Conservation (phyloP, 2,797 vertebrate genomes). For the Enteromius afrohamiltoni region DNA sequence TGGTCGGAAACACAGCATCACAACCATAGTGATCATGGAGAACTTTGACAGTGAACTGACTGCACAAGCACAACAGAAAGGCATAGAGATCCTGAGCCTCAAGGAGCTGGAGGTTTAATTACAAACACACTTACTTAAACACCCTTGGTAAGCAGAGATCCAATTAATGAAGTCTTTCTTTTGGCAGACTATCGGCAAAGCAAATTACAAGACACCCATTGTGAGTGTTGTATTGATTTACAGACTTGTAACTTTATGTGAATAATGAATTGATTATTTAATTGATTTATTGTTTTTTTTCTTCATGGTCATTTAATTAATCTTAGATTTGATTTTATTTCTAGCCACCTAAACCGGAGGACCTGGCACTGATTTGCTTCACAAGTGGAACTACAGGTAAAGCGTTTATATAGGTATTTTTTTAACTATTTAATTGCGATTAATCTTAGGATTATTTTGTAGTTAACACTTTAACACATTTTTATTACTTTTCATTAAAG, state of each 20-base stretch:
- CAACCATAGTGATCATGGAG: conserved; percentile 88
- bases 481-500: neutral
- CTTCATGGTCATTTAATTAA: neutral
- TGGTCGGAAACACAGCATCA: conserved; percentile 78
- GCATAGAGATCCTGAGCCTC: conserved; percentile 85
- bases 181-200: conserved; percentile 73
- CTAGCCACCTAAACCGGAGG: conserved; percentile 89
- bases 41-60: conserved; percentile 81
- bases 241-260: neutral
- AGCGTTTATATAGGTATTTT: neutral
- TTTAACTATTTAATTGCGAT: neutral
- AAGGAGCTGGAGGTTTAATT: conserved; percentile 85
- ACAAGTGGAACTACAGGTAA: conserved; percentile 98
- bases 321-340: neutral
- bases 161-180: conserved; percentile 22
- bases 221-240: conserved; percentile 66
- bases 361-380: conserved; percentile 93
- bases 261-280: conserved; percentile 35
- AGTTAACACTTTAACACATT: neutral
- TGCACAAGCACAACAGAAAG: conserved; percentile 79
- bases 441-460: neutral
- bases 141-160: conserved; percentile 1
- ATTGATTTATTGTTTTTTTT: conserved; percentile 11
- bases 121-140: neutral
- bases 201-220: conserved; percentile 68